A percentile compares a stretch with the other conserved stretches of the same genome.
These are phyloP conservation scores for Belgica antarctica DNA, from an alignment of 2,888 invertebrate species.

Conservation along the genomic window DNA sequence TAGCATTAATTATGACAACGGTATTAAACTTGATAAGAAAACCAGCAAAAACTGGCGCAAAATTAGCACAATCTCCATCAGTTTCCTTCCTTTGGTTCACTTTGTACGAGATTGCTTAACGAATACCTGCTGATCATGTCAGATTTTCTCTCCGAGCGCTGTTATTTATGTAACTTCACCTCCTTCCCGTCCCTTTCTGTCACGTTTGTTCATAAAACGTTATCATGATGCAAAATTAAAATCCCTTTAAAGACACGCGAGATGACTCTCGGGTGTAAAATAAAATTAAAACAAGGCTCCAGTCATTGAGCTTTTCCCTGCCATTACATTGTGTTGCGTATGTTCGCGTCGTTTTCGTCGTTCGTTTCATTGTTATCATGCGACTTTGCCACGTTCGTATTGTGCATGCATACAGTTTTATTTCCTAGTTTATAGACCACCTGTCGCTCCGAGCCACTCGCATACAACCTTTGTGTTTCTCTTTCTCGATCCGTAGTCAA, in stretches of 20 bases:
- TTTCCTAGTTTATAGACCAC: conserved; percentile 44
- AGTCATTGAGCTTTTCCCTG: conserved; percentile 9
- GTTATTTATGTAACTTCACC: neutral
- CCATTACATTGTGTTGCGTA: neutral
- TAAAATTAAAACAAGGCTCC: conserved; percentile 23
- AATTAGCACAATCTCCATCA: no score
- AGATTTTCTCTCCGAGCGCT: conserved; percentile 6
- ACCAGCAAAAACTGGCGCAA: no score
- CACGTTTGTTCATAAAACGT: conserved; percentile 4
- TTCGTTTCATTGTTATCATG: conserved; percentile 23
- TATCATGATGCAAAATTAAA: neutral
- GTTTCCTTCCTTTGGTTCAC: no score
- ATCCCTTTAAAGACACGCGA: neutral
- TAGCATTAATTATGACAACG: no score
- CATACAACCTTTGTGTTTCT: conserved; percentile 7
- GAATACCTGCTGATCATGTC: conserved; percentile 32
- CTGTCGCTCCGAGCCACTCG: conserved; percentile 37
- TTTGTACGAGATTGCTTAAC: conserved; percentile 13
- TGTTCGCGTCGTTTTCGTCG: neutral
- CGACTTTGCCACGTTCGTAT: neutral
- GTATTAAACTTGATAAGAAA: no score
- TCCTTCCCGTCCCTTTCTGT: neutral
- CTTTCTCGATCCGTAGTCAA: no score
- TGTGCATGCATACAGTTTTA: conserved; percentile 29
- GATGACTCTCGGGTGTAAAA: conserved; percentile 31